A percentile compares a stretch with the other conserved stretches of the same genome.
phyloP scores from a whole-genome alignment of 35 echinoderm and acorn worm species.

The Ptychodera flava region DNA sequence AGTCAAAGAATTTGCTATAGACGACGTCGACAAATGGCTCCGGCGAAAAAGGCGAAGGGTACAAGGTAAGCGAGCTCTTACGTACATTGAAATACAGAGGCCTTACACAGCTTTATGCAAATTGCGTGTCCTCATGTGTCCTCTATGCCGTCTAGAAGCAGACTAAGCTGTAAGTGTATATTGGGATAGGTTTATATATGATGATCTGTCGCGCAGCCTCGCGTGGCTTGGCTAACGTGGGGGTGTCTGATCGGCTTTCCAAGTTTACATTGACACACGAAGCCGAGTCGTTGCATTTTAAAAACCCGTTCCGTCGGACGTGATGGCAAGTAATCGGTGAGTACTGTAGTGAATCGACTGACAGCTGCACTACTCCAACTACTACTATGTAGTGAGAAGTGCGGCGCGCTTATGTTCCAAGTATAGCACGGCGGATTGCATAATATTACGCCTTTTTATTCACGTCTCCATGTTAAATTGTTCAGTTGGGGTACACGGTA shows the following conservation, averaged over 20 bases:
- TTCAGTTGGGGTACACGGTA: not conserved
- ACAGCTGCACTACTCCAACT: not conserved
- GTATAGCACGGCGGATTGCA: not conserved
- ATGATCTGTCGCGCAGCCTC: not conserved
- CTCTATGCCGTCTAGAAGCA: not conserved
- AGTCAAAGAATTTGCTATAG: not conserved
- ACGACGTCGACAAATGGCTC: not conserved
- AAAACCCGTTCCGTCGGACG: not conserved
- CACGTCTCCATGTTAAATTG: not conserved
- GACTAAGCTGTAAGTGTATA: not conserved
- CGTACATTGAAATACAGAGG: not conserved
- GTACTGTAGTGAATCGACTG: not conserved
- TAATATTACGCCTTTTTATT: not conserved
- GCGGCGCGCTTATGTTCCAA: not conserved
- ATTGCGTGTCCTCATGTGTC: not conserved
- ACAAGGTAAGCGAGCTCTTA: not conserved
- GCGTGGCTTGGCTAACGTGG: not conserved
- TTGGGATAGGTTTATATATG: slow-evolving; percentile 1
- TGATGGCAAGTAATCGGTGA: not conserved
- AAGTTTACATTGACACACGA: not conserved
- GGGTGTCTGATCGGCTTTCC: not conserved
- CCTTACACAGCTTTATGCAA: not conserved
- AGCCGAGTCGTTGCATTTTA: not conserved
- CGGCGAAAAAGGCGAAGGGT: not conserved
- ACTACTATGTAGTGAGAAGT: not conserved